Base-by-base conservation (phyloP, 2,797 vertebrate species). In the Leuciscus waleckii region DNA sequence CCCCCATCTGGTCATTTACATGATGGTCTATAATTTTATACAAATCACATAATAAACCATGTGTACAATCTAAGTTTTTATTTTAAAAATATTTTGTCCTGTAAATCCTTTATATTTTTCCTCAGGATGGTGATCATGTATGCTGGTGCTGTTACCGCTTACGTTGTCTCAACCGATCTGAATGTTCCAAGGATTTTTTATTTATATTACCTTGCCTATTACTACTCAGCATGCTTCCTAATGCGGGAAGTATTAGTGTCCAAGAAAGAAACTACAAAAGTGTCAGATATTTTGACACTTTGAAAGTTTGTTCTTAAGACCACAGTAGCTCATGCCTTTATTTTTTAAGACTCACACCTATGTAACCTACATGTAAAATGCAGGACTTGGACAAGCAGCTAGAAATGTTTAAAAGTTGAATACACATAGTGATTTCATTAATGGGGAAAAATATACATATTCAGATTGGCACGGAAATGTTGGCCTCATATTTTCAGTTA, bases 401-500 rank as follows among this genome's bases (percentile, higher is more conserved):
- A 61, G 19, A 51, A 61, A 43, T 35, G 26, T 6, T 46, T 82
- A 39, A 16, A 73, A 14, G 56, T 61, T 74, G 37, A 73, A 58
- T 82, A 16, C n/a, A 73, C 13, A 11, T 23, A 46, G 32, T 49
- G 13, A 54, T 75, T 71, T 83, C 21, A 83, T 67, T 75, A 49
- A 75, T 37, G 51, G 61, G 54, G 69, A 68, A 83, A 83, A 70
- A 39, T 43, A 70, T 35, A 46, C 19, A 51, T 56, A 32, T 69
- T 77, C 46, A 61, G 11, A 77, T 41, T 68, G 58, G 46, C 75
- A 56, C 2, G 6, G 51, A 84, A 69, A 78, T 78, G 43, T 80
- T 80, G 67, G 32, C 58, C 43, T 76, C 58, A 7, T 79, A 74
- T 79, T 79, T 73, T 61, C 41, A 63, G 29, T 83, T 41, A 63